Conservation (phyloP, 2,113 vertebrate genomes). For the Cacatua alba region DNA sequence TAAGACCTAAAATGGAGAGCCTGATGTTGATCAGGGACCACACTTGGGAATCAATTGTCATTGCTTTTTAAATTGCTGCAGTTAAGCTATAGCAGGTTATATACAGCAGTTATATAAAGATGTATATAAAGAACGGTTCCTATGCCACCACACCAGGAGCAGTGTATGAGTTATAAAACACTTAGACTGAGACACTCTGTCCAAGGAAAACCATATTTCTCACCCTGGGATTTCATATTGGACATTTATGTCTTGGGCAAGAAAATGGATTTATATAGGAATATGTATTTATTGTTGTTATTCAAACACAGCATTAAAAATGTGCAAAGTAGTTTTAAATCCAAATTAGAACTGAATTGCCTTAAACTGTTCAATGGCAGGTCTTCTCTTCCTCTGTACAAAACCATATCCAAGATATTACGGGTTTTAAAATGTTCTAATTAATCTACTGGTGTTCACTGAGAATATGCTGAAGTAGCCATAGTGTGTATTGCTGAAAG, state of each 20-base stretch:
- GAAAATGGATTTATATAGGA: conserved; percentile 27
- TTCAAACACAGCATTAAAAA: conserved; percentile 19
- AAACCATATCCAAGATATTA: not conserved
- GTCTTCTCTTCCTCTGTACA: not conserved
- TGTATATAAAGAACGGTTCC: conserved; percentile 59
- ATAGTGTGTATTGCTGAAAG: not conserved
- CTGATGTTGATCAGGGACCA: conserved; percentile 54
- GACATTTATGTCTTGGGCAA: not conserved
- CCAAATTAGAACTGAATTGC: conserved; percentile 4
- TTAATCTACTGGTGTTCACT: not conserved
- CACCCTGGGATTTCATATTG: not conserved
- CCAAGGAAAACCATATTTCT: conserved; percentile 42
- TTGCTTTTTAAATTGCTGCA: conserved; percentile 69
- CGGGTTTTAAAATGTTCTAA: not conserved
- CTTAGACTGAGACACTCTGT: conserved; percentile 28
- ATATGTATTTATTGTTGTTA: not conserved
- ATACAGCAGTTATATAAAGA: conserved; percentile 51
- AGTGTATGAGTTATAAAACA: conserved; percentile 69
- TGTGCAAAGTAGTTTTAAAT: conserved; percentile 22
- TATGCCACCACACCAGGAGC: conserved; percentile 58
- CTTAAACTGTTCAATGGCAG: not conserved
- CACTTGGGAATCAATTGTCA: conserved; percentile 70
- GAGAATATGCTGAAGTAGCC: not conserved
- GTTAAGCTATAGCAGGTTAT: conserved; percentile 65
- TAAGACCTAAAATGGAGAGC: conserved; percentile 56